Base-by-base conservation (phyloP, 1,140 invertebrate genomes). In the Neodiprion lecontei region DNA sequence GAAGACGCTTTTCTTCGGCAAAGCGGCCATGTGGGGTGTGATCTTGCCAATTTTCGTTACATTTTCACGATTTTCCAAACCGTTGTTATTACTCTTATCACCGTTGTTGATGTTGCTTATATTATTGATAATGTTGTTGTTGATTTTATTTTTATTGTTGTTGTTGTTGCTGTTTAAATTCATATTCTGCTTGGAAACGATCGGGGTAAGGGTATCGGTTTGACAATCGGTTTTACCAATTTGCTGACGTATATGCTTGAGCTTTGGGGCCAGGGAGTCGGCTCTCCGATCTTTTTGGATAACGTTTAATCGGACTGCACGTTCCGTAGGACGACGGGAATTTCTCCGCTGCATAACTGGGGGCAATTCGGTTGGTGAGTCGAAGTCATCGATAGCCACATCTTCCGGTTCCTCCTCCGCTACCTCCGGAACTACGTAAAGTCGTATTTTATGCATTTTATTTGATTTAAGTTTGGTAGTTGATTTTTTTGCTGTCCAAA, bases 371-470 rank as follows among this genome's bases (percentile, higher is more conserved):
- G 12, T 12, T 12, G 17, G 17, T 12, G 78, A 61, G 17, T 72
- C 67, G 72, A 80, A 76, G 23, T 79, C 70, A 28, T 81, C 79
- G 23, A 81, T 79, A 1, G 77, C 74, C 50, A 81, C 79, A 9
- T 61, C 53, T 61, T 61, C 53, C 10, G 79, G 53, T 61, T 72
- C 28, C 17, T 67, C 74, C 67, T 82, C 83, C 67, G 80, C 79
- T 48, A 82, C 79, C 70, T 84, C 83, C 48, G 81, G 81, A 50
- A 84, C 83, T 9, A 84, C 82, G 77, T 84, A 83, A 23, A 84
- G 67, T n/a, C 83, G 79, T 67, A 84, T 82, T 72, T 83, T 83
- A 67, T 83, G 78, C 83, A 84, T 84, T 17, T 23, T 69, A 47
- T 14, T 21, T 65, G 61, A 14, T 65, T 40, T 40, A 3, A 40